Evolutionary conservation across 2,888 invertebrate species (phyloP).

Genomic region (Sialis fuliginosa): DNA sequence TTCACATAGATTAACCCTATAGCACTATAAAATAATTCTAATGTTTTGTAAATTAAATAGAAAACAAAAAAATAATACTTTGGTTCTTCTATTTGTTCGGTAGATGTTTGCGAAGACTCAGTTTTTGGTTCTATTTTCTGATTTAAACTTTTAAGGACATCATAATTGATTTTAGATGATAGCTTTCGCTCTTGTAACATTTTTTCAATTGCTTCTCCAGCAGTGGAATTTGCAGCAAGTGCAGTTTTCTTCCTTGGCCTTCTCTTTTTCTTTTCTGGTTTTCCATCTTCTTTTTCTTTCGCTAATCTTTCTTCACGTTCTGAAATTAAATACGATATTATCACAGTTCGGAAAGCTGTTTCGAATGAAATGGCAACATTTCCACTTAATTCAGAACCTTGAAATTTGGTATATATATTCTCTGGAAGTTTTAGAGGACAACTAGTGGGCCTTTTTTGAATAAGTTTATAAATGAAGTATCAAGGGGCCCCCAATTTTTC

Average conservation of each 20-base stretch:
- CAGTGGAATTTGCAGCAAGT: conserved; percentile 38
- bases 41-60: no score
- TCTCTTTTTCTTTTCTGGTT: conserved; percentile 58
- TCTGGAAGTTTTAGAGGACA: no score
- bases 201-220: conserved; percentile 87
- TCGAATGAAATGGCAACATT: no score
- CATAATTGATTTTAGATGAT: conserved; percentile 95
- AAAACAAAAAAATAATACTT: no score
- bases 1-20: no score
- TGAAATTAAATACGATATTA: conserved; percentile 1
- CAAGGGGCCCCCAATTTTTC: no score
- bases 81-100: no score
- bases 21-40: no score
- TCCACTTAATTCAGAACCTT: no score
- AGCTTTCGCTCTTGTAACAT: conserved; percentile 92
- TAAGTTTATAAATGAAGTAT: no score
- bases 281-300: conserved; percentile 72
- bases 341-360: not conserved
- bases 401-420: no score
- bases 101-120: conserved; percentile 8
- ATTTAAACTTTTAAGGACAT: conserved; percentile 73
- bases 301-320: conserved; percentile 48
- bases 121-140: conserved; percentile 20
- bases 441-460: no score
- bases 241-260: conserved; percentile 42